phyloP scores from a whole-genome alignment of 2,888 invertebrate genomes.

The Zygothrica quintamaculata region DNA sequence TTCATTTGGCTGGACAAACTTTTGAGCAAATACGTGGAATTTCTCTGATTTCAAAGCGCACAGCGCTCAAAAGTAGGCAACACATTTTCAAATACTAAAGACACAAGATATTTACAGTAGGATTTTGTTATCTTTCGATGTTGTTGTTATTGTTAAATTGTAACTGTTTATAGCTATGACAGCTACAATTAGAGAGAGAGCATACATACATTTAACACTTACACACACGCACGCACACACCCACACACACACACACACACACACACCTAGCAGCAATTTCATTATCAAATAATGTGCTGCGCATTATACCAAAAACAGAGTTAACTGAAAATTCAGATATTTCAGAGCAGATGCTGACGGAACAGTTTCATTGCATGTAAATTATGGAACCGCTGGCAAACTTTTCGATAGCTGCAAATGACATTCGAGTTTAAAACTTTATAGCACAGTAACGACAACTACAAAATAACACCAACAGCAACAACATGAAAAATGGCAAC shows the following conservation, averaged over 20 bases:
- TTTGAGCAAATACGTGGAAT: constrained; percentile 20
- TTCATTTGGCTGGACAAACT: constrained; percentile 49
- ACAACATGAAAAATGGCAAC: constrained; percentile 1
- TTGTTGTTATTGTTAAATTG: too few species aligned
- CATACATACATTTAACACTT: not conserved
- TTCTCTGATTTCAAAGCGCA: constrained; percentile 1
- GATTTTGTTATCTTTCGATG: too few species aligned
- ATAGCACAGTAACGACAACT: not conserved
- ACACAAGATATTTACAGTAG: too few species aligned
- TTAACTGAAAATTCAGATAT: constrained; percentile 17
- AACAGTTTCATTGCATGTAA: constrained; percentile 9
- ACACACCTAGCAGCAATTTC: not conserved
- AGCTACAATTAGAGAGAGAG: constrained; percentile 7
- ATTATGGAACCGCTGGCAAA: constrained; percentile 11
- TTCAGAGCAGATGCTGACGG: constrained; percentile 3
- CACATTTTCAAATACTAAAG: constrained; percentile 21
- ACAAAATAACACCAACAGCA: not conserved
- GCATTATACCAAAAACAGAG: not conserved
- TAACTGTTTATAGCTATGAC: not conserved
- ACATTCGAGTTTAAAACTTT: constrained; percentile 15
- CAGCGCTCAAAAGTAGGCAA: constrained; percentile 28
- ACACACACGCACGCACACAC: not conserved
- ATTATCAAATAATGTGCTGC: not conserved
- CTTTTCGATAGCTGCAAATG: constrained; percentile 33
- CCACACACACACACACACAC: not conserved